Evolutionary conservation across 1,140 invertebrate species (phyloP), one percentile per base, ranked within the genome.

Genomic region (Drosophila tropicalis): DNA sequence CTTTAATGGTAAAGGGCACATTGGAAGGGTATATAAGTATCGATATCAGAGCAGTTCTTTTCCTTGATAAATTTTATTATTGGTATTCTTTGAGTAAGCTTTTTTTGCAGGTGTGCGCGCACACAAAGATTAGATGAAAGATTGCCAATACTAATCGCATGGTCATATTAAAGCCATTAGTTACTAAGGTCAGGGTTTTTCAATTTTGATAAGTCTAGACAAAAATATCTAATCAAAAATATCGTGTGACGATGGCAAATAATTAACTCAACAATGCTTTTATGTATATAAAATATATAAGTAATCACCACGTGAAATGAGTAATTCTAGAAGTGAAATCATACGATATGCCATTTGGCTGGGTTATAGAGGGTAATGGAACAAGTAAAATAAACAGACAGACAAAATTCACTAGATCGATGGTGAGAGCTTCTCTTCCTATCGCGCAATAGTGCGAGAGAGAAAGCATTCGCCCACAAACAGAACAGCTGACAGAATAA

Each of bases 171-270:
- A 17, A 32, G 41, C 1, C 15, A 39, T 62, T 62, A 51, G 40
- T 47, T 76, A 55, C 73, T 76, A 63, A 70, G 73, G 73, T 76
- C 73, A 76, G 72, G 73, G 73, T 60, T 76, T 54, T 17, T 15
- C 29, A 29, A 29, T 39, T 40, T 47, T 57, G 29, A 54, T 62
- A 15, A 19, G 73, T 76, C 66, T 73, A 70, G 70, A 70, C 67
- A 39, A 70, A 44, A 63, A 19, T 40, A 47, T 54, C 61, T 73
- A 55, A 57, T 29, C 70, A 9, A 67, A 74, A 62, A 75, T 36
- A 17, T 17, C 19, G 12, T 15, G 5, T 44, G 22, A 34, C 4
- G 22, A 32, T 72, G 17, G 32, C 36, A 10, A 54, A 36, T 41
- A 17, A 13, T 51, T 22, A 3, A 9, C 41, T 44, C 34, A 39